phyloP scores from a whole-genome alignment of 2,113 vertebrate species.

The Dermatemys mawii region DNA sequence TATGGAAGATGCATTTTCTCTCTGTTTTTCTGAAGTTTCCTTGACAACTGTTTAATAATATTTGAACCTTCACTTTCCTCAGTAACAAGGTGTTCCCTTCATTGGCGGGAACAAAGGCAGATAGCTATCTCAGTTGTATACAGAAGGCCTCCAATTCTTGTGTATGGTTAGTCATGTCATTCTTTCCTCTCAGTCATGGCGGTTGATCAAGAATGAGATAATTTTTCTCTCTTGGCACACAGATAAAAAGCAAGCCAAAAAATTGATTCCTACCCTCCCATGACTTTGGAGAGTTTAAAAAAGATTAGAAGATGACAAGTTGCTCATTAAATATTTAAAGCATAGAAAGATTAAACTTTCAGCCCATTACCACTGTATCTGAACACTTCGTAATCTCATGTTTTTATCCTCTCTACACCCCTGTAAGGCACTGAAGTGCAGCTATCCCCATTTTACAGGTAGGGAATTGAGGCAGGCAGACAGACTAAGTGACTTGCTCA shows the following conservation, averaged over 20 bases:
- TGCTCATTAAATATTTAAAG: not conserved
- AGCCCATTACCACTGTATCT: not conserved
- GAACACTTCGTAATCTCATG: not conserved
- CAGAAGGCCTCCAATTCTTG: not conserved
- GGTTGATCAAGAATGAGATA: too few relatives aligned
- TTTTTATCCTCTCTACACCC: not conserved
- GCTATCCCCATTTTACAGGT: not conserved
- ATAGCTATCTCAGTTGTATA: slow-evolving; percentile 28
- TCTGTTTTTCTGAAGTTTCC: slow-evolving; percentile 27
- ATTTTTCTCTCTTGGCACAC: not conserved
- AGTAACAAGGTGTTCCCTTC: not conserved
- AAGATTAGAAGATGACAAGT: not conserved
- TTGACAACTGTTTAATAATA: slow-evolving; percentile 41
- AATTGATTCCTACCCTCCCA: not conserved
- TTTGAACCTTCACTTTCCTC: slow-evolving; percentile 31
- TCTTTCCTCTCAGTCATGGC: too few relatives aligned
- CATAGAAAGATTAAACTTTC: too few relatives aligned
- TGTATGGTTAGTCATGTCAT: not conserved
- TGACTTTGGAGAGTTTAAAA: slow-evolving; percentile 5
- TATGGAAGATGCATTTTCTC: slow-evolving; percentile 29
- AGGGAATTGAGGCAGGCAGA: not conserved
- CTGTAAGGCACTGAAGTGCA: not conserved
- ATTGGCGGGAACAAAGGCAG: slow-evolving; percentile 22
- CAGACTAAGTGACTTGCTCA: not conserved
- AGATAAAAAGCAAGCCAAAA: not conserved